Conservation (phyloP, 2,113 vertebrate genomes). For the Neomonachus schauinslandi region DNA sequence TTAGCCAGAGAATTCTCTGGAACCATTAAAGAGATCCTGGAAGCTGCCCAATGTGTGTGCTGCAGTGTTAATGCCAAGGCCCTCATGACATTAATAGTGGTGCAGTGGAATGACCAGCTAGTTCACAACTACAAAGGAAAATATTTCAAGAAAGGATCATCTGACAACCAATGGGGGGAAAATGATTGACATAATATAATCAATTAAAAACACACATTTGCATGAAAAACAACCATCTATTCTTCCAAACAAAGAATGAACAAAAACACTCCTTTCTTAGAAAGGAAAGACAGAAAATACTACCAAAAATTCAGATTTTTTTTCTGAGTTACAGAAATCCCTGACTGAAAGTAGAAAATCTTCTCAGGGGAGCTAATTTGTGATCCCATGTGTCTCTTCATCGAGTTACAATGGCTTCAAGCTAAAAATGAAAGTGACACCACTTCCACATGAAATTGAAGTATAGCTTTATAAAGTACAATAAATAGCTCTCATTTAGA, state of each 20-base stretch:
- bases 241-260: not conserved
- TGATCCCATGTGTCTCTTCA: not conserved
- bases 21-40: not conserved
- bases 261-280: not conserved
- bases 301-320: not conserved
- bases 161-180: not conserved
- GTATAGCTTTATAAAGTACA: not conserved
- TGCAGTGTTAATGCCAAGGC: not conserved
- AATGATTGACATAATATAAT: not conserved
- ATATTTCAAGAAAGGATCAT: not conserved
- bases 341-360: conserved; percentile 2
- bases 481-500: conserved; percentile 39
- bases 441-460: conserved; percentile 10
- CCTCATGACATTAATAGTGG: not conserved
- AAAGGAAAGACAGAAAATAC: not conserved
- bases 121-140: not conserved
- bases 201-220: not conserved
- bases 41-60: not conserved
- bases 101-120: not conserved
- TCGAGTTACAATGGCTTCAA: conserved; percentile 44
- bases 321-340: not conserved
- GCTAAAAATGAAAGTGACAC: conserved; percentile 48
- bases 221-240: not conserved
- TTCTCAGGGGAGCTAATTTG: conserved; percentile 45
- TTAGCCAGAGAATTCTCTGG: not conserved